Percentiles rank a stretch among this genome's conserved stretches.
These are phyloP conservation scores for Podarcis lilfordi DNA, from an alignment of 2,797 vertebrate genomes.

Conservation along the genomic window DNA sequence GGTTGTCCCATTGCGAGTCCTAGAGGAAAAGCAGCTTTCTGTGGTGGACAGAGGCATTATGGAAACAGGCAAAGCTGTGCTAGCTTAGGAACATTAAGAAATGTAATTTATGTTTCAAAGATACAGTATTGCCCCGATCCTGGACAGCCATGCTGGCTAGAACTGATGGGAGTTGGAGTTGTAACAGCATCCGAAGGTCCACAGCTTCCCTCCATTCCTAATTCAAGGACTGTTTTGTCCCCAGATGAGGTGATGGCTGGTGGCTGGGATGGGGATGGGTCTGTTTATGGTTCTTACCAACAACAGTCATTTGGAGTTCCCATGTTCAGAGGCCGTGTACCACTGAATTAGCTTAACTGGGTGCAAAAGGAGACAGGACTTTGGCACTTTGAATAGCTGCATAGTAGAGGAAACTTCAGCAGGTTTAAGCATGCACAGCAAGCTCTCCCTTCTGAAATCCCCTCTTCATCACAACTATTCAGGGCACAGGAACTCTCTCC, in stretches of 20 bases:
- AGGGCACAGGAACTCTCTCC: too few species aligned
- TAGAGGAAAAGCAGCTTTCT: neutral
- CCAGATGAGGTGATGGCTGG: neutral
- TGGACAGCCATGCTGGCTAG: neutral
- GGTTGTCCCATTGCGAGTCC: neutral
- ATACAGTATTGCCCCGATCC: neutral
- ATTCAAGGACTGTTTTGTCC: neutral
- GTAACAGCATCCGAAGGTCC: rapidly evolving
- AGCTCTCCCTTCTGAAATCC: too few species aligned
- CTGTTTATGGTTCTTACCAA: neutral
- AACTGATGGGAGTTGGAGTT: too few species aligned
- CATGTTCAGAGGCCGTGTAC: too few species aligned
- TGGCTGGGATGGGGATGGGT: neutral
- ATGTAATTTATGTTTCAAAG: neutral
- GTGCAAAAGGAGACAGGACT: too few species aligned
- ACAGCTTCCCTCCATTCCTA: too few species aligned
- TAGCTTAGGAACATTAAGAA: neutral
- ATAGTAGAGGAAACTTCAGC: too few species aligned
- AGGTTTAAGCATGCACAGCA: too few species aligned
- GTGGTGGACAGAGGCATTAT: neutral
- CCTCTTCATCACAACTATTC: too few species aligned
- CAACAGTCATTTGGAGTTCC: neutral
- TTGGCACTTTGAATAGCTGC: too few species aligned
- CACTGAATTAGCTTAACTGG: too few species aligned
- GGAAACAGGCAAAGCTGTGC: neutral